These are phyloP conservation scores for Schizopygopsis pylzovi DNA, from an alignment of 2,797 vertebrate genomes.

Conservation along the genomic window DNA sequence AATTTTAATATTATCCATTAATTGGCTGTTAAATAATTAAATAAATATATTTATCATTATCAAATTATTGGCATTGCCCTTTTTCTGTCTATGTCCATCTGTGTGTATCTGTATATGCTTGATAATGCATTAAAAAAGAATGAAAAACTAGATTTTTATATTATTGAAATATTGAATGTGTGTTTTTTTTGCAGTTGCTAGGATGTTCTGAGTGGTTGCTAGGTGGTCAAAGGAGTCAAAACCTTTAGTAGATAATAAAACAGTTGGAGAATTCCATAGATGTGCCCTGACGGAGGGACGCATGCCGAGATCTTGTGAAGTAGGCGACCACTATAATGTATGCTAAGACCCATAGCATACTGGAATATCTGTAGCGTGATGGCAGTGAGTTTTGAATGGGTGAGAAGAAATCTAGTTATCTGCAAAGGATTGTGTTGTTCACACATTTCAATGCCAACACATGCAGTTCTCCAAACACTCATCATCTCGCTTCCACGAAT, in stretches of 20 bases:
- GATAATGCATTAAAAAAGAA: not conserved
- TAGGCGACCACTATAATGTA: not conserved
- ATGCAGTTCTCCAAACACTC: not conserved
- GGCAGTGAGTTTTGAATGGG: not conserved
- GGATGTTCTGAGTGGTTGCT: not conserved
- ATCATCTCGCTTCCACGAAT: not conserved
- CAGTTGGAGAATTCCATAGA: not conserved
- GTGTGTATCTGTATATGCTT: not conserved
- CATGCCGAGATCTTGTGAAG: not conserved
- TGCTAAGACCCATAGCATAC: not conserved
- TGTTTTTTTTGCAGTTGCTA: not conserved
- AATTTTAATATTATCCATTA: not conserved
- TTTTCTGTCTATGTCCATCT: not conserved
- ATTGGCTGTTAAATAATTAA: not conserved
- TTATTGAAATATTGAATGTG: not conserved
- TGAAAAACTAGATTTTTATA: not conserved
- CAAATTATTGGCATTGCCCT: not conserved
- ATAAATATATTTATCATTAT: not conserved
- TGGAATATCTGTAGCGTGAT: not conserved
- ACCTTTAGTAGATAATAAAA: not conserved
- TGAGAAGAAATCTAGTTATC: slow-evolving; percentile 24
- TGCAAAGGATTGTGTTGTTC: slow-evolving; percentile 28
- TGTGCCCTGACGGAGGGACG: not conserved
- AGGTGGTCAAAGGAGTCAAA: not conserved
- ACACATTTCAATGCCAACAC: slow-evolving; percentile 2